These are phyloP conservation scores for Acanthornis magna DNA, from an alignment of 2,797 vertebrate species.

Conservation along the genomic window DNA sequence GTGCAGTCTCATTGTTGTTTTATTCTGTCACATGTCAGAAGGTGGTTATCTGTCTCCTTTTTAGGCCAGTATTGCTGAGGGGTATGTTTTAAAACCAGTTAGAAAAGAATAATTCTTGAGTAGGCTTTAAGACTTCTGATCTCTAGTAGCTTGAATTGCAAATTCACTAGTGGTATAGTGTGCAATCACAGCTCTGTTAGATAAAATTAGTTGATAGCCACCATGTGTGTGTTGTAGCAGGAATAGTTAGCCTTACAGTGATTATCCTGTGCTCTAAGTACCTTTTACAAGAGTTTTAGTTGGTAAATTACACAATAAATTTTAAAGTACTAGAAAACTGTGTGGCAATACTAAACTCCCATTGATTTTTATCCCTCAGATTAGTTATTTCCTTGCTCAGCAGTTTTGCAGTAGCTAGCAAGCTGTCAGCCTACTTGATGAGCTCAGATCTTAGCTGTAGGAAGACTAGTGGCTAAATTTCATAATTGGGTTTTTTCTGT, in stretches of 20 bases:
- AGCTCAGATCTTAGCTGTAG: neutral
- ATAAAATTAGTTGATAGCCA: neutral
- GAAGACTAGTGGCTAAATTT: neutral
- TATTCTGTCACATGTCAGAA: neutral
- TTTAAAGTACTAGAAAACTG: neutral
- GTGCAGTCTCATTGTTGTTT: neutral
- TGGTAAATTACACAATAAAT: neutral
- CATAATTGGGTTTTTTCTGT: neutral
- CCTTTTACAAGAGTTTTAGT: neutral
- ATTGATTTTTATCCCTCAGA: neutral
- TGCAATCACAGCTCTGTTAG: neutral
- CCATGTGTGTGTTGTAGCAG: neutral
- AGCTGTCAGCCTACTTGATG: neutral
- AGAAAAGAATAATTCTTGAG: neutral
- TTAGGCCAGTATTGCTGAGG: neutral
- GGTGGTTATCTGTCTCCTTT: neutral
- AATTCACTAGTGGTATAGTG: neutral
- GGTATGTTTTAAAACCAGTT: neutral
- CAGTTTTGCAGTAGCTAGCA: neutral
- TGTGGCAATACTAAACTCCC: neutral
- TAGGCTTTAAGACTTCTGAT: neutral
- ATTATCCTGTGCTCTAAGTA: neutral
- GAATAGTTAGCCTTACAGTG: neutral
- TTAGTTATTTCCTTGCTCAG: conserved; percentile 2
- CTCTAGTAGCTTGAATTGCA: neutral